Base-by-base conservation (phyloP, 2,888 invertebrate species). In the Chrysolina americana region DNA sequence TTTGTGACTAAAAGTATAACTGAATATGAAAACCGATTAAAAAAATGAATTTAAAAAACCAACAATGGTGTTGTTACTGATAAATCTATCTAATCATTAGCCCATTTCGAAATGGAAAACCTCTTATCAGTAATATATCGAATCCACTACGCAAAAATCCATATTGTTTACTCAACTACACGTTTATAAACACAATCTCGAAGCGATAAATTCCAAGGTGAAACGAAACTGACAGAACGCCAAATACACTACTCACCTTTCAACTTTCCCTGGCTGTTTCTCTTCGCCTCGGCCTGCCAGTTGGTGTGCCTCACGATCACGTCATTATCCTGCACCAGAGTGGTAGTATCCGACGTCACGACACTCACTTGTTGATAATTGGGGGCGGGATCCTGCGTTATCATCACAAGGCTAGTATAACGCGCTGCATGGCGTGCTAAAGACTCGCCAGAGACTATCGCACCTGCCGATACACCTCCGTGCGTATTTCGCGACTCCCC, bases 391-490 rank as follows among this genome's bases (percentile, higher is more conserved):
- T 94, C 93, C 90, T 94, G 95, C 85, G 95, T 95, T 89, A 96
- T 96, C 95, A 95, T 95, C 89, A 96, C 94, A 91, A 95, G 92
- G 91, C 95, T 95, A 85, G 94, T 94, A 88, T 95, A 96, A 87
- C 94, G 94, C 89, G 93, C 92, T 80, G 90, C 90, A 84, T 86
- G 83, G 79, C 84, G 85, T 76, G 81, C 76, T 68, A 75, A 75
- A 79, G 80, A 75, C 80, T 87, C 83, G 78, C 81, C 79, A 76
- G 79, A 81, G 74, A 84, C 84, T 82, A 88, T 89, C 89, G 85
- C 89, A 88, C 83, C 82, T 82, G 83, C 80, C 77, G 85, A 89
- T 65, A 68, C 75, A 89, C 89, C 89, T 87, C 88, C 89, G 70
- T 69, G 79, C 78, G 81, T 76, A 78, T 80, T 80, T 76, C 69